A percentile compares a stretch with the other conserved stretches of the same genome.
phyloP scores from a whole-genome alignment of 1,140 invertebrate species.

The Solen grandis region DNA sequence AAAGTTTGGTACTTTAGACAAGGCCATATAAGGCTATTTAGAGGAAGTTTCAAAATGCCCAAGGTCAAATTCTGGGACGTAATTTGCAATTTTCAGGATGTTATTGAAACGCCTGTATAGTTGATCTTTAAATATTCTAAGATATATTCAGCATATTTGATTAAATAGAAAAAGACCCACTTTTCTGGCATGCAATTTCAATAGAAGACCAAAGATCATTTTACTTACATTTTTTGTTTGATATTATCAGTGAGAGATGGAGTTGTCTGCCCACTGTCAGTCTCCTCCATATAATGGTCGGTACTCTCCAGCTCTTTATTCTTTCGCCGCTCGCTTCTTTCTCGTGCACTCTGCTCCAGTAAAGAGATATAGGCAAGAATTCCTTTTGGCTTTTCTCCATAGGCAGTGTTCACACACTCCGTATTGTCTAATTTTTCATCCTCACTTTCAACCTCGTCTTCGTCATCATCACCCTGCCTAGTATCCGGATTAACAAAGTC shows the following conservation, averaged over 20 bases:
- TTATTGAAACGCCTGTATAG: too few relatives aligned
- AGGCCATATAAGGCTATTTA: too few relatives aligned
- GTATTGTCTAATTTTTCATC: constrained; percentile 51
- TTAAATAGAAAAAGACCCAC: too few relatives aligned
- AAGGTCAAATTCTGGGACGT: too few relatives aligned
- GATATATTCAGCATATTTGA: too few relatives aligned
- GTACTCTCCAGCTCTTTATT: constrained; percentile 26
- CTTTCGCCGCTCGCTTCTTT: constrained; percentile 39
- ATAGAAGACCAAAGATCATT: too few relatives aligned
- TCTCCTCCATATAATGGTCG: constrained; percentile 34
- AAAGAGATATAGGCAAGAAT: constrained; percentile 54
- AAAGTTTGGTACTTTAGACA: too few relatives aligned
- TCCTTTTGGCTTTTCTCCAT: constrained; percentile 46
- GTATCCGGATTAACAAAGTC: constrained; percentile 33
- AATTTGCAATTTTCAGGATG: too few relatives aligned
- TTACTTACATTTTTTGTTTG: constrained; percentile 48
- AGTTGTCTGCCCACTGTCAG: constrained; percentile 40
- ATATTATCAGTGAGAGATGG: constrained; percentile 27
- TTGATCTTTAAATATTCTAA: too few relatives aligned
- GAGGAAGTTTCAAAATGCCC: too few relatives aligned
- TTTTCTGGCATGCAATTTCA: too few relatives aligned
- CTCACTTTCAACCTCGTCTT: neutral
- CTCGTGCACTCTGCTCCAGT: constrained; percentile 47
- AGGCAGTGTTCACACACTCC: constrained; percentile 44
- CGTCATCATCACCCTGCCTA: constrained; percentile 4